These are phyloP conservation scores for Habrosyne pyritoides DNA, from an alignment of 2,888 invertebrate species.

Conservation along the genomic window DNA sequence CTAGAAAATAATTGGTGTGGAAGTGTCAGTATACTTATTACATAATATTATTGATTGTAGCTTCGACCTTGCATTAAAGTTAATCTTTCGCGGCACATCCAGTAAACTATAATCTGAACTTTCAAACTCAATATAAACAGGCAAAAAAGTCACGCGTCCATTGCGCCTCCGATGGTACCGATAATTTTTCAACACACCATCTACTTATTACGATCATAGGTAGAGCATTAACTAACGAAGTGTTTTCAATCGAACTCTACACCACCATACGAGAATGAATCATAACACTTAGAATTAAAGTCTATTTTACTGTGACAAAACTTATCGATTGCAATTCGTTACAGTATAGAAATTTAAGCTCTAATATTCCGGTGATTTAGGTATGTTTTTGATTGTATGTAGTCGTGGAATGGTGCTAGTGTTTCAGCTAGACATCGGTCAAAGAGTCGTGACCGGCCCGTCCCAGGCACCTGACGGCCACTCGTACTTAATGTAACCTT, in stretches of 20 bases:
- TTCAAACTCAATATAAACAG: constrained; percentile 76
- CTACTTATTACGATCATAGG: constrained; percentile 83
- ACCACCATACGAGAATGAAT: constrained; percentile 31
- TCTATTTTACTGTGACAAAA: constrained; percentile 24
- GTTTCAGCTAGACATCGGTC: constrained; percentile 78
- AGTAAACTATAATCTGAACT: constrained; percentile 43
- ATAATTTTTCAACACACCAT: constrained; percentile 84
- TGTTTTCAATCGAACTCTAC: constrained; percentile 52
- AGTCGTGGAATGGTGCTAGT: constrained; percentile 40
- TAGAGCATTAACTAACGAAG: constrained; percentile 77
- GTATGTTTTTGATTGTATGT: constrained; percentile 35
- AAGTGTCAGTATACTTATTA: too few species aligned
- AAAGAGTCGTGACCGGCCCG: constrained; percentile 80
- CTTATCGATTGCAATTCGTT: constrained; percentile 24
- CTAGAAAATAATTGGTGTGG: too few species aligned
- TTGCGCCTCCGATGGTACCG: constrained; percentile 81
- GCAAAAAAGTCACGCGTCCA: constrained; percentile 80
- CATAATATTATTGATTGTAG: too few species aligned
- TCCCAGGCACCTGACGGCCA: constrained; percentile 79
- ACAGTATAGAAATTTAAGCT: constrained; percentile 22
- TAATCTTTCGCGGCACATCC: constrained; percentile 34
- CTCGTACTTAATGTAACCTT: constrained; percentile 73
- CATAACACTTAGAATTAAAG: constrained; percentile 6
- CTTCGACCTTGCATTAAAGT: too few species aligned
- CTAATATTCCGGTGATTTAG: constrained; percentile 15